Evolutionary conservation across 2,888 invertebrate species (phyloP).

Genomic region (Odontocerum albicorne): DNA sequence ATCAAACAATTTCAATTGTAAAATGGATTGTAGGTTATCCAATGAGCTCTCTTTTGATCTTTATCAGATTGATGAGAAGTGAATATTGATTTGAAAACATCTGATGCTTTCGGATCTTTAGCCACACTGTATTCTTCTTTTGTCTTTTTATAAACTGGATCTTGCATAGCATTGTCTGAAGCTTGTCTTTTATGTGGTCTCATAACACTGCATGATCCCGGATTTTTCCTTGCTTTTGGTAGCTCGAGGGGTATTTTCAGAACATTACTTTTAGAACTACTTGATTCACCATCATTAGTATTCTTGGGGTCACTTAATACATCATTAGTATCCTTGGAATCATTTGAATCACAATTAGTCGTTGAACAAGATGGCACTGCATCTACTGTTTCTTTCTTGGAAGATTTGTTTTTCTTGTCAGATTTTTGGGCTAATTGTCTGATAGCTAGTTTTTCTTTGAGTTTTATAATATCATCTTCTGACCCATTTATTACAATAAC

Average conservation of each 20-base stretch:
- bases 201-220: constrained; percentile 15
- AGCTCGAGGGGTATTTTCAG: constrained; percentile 20
- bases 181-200: constrained; percentile 41
- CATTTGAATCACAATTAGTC: too few relatives aligned
- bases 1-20: constrained; percentile 65
- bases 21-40: constrained; percentile 98
- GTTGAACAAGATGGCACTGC: constrained; percentile 40
- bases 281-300: too few relatives aligned
- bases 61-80: constrained; percentile 87
- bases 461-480: constrained; percentile 71
- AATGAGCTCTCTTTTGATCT: constrained; percentile 88
- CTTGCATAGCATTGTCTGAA: constrained; percentile 51
- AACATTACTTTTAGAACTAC: constrained; percentile 7
- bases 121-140: constrained; percentile 84
- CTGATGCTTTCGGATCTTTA: constrained; percentile 85
- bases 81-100: constrained; percentile 94
- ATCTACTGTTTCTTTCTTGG: constrained; percentile 41
- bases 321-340: constrained; percentile 6
- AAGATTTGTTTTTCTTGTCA: constrained; percentile 61
- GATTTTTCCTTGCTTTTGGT: constrained; percentile 16
- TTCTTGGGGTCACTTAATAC: not conserved
- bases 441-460: constrained; percentile 66
- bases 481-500: constrained; percentile 86
- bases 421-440: constrained; percentile 69
- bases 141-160: constrained; percentile 75